Evolutionary conservation across 1,140 invertebrate species (phyloP).

Genomic region (Euwallacea similis): DNA sequence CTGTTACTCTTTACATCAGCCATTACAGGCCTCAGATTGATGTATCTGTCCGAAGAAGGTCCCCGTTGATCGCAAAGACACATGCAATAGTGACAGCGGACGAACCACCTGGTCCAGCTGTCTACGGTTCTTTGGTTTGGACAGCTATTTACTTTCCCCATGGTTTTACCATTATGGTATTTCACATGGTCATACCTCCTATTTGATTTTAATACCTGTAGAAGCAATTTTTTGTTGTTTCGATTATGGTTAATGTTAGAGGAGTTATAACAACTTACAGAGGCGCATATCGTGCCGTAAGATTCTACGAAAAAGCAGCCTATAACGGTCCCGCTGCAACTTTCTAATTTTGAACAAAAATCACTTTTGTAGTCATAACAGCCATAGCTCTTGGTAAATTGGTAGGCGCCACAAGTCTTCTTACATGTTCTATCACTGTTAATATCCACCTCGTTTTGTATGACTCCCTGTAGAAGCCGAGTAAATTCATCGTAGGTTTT

Average conservation of each 20-base stretch:
- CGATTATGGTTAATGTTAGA: background rate
- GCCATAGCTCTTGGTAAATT: constrained; percentile 64
- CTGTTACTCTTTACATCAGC: constrained; percentile 70
- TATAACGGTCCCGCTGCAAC: constrained; percentile 70
- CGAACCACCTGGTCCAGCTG: constrained; percentile 80
- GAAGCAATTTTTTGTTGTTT: background rate
- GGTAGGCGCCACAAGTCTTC: constrained; percentile 75
- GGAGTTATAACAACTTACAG: constrained; percentile 61
- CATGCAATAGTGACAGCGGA: constrained; percentile 86
- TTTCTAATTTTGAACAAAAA: constrained; percentile 65
- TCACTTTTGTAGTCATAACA: constrained; percentile 66
- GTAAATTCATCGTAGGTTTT: constrained; percentile 74
- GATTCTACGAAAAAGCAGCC: constrained; percentile 79
- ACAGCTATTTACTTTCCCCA: constrained; percentile 64
- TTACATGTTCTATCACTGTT: constrained; percentile 69
- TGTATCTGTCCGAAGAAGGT: constrained; percentile 70
- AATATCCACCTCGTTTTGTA: constrained; percentile 85
- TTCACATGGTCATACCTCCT: constrained; percentile 76
- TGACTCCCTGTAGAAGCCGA: constrained; percentile 77
- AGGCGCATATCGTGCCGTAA: constrained; percentile 77
- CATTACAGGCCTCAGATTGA: constrained; percentile 68
- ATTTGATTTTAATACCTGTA: background rate
- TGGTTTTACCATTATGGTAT: constrained; percentile 71
- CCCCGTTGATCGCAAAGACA: constrained; percentile 80
- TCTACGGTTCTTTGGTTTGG: constrained; percentile 64